Evolutionary conservation across 2,888 invertebrate species (phyloP).

Genomic region (Willowsia nigromaculata): DNA sequence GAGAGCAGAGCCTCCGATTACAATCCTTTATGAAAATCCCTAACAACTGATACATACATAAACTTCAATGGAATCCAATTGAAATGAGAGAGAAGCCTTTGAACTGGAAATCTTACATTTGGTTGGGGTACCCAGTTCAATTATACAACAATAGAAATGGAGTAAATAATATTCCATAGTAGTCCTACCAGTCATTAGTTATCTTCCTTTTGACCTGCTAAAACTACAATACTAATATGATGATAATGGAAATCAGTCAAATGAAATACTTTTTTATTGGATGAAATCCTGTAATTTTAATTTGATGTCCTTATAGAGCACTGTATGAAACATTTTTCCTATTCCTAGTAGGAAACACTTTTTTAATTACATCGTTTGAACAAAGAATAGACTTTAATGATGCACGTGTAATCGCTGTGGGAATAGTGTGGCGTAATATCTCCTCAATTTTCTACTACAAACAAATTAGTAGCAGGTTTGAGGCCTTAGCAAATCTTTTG

Average conservation of each 20-base stretch:
- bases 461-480: not conserved
- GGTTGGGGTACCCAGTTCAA: not conserved
- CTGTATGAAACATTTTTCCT: too few species aligned
- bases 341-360: not conserved
- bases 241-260: not conserved
- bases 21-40: not conserved
- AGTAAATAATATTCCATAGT: too few species aligned
- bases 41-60: not conserved
- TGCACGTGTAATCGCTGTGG: not conserved
- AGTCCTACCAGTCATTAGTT: not conserved
- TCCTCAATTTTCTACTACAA: not conserved
- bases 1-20: not conserved
- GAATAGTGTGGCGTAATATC: not conserved
- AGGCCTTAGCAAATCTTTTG: not conserved
- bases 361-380: too few species aligned
- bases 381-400: not conserved
- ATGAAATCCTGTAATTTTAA: not conserved
- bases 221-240: not conserved
- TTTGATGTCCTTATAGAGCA: not conserved
- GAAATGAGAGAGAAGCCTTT: not conserved
- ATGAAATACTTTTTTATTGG: not conserved
- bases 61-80: not conserved
- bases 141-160: not conserved
- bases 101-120: not conserved
- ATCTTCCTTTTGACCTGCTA: not conserved